A percentile compares a stretch with the other conserved stretches of the same genome.
These are phyloP conservation scores for Darevskia nairensis DNA, from an alignment of 2,797 vertebrate genomes.

Conservation along the genomic window DNA sequence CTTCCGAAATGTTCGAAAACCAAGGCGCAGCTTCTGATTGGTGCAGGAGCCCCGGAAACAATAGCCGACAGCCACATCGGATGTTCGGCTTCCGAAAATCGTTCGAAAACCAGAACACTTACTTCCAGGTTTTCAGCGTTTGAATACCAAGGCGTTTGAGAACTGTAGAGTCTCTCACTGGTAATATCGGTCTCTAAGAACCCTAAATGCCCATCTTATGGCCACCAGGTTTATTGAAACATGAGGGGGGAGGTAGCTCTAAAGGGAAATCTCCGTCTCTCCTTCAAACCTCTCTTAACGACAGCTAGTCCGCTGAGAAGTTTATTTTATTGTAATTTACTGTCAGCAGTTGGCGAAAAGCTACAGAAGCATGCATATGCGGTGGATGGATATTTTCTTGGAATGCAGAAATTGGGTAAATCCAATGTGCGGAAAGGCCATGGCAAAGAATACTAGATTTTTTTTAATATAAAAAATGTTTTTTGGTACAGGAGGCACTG, in stretches of 20 bases:
- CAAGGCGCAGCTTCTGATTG: no score
- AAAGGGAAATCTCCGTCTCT: not conserved
- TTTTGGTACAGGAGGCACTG: conserved; percentile 35
- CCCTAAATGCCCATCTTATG: not conserved
- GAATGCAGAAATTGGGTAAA: not conserved
- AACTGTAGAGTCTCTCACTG: not conserved
- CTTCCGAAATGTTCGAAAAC: no score
- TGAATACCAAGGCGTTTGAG: no score
- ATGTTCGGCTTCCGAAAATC: no score
- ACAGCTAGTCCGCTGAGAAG: not conserved
- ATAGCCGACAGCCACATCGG: no score
- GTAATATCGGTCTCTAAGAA: not conserved
- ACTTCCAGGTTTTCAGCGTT: no score
- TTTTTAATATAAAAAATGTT: not conserved
- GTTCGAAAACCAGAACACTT: no score
- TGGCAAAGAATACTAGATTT: conserved; percentile 13
- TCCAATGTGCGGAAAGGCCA: not conserved
- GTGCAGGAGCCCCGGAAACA: no score
- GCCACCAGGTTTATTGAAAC: not conserved
- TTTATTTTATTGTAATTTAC: conserved; percentile 7
- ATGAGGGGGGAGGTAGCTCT: not conserved
- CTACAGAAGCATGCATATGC: not conserved
- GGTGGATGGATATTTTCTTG: not conserved
- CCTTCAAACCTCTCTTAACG: not conserved
- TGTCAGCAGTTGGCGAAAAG: not conserved